These are phyloP conservation scores for Marmota monax DNA, from an alignment of 2,113 vertebrate species.

Conservation along the genomic window DNA sequence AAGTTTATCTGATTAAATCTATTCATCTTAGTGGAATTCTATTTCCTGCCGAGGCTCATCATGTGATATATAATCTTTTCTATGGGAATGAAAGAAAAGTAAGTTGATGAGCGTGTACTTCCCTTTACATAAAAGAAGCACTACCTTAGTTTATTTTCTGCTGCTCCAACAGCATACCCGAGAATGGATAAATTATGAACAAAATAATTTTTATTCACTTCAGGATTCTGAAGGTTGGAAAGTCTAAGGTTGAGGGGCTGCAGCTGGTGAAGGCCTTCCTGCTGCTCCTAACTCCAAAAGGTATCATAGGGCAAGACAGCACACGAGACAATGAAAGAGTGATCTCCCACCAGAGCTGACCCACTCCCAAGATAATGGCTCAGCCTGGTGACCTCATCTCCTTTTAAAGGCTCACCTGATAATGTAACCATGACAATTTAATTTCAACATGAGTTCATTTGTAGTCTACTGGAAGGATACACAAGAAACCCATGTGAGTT, in stretches of 20 bases:
- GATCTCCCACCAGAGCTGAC: neutral
- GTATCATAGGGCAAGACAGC: neutral
- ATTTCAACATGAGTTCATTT: neutral
- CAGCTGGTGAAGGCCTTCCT: neutral
- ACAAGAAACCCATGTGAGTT: neutral
- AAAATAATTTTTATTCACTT: neutral
- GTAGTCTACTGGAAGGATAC: neutral
- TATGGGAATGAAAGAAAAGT: neutral
- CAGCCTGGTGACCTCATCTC: neutral
- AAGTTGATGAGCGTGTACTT: neutral
- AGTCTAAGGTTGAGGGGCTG: neutral
- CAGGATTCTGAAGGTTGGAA: neutral
- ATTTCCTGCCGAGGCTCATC: neutral
- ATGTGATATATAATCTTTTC: neutral
- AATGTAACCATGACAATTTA: neutral
- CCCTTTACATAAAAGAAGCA: neutral
- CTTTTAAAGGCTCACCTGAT: neutral
- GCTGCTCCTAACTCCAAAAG: no score
- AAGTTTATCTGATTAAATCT: neutral
- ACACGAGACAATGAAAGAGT: neutral
- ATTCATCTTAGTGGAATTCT: neutral
- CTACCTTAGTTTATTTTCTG: neutral
- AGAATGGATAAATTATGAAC: neutral
- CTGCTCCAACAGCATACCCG: neutral
- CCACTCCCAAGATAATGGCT: no score